phyloP scores from a whole-genome alignment of 2,888 invertebrate genomes.

The Sesia apiformis region DNA sequence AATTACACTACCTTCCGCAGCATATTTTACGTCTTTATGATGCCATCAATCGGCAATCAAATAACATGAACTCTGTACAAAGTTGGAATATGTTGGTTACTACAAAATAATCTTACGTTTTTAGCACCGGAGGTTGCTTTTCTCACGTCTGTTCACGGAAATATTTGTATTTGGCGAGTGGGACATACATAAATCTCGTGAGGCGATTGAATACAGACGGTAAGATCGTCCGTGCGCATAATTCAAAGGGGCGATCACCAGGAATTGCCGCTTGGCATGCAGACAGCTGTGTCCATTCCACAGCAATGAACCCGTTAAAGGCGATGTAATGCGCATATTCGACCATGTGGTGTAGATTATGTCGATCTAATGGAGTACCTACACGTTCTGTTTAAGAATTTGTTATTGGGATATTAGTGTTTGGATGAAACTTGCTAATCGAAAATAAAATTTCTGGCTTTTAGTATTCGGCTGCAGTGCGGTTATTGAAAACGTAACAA shows the following conservation, averaged over 20 bases:
- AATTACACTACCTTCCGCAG: too few relatives aligned
- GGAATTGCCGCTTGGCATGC: slow-evolving; percentile 66
- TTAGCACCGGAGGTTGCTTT: slow-evolving; percentile 1
- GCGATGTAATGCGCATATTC: slow-evolving; percentile 59
- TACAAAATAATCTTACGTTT: too few relatives aligned
- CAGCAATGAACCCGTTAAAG: slow-evolving; percentile 67
- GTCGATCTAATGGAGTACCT: neutral
- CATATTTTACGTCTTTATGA: too few relatives aligned
- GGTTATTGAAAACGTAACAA: too few relatives aligned
- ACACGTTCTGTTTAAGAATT: too few relatives aligned
- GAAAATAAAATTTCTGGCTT: too few relatives aligned
- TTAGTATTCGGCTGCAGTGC: too few relatives aligned
- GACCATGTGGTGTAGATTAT: slow-evolving; percentile 10
- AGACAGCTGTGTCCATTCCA: slow-evolving; percentile 58
- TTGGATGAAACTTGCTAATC: too few relatives aligned
- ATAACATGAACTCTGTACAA: too few relatives aligned
- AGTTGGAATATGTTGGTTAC: too few relatives aligned
- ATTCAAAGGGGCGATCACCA: slow-evolving; percentile 68
- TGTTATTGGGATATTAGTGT: too few relatives aligned
- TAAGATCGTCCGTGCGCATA: slow-evolving; percentile 65
- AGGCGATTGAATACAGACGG: slow-evolving; percentile 61
- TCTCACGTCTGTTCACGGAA: slow-evolving; percentile 47
- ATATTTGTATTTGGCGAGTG: slow-evolving; percentile 47
- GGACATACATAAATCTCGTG: slow-evolving; percentile 56
- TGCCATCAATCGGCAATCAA: too few relatives aligned